A percentile compares a stretch with the other conserved stretches of the same genome.
phyloP scores from a whole-genome alignment of 2,888 invertebrate species.

The Cataglyphis livida region DNA sequence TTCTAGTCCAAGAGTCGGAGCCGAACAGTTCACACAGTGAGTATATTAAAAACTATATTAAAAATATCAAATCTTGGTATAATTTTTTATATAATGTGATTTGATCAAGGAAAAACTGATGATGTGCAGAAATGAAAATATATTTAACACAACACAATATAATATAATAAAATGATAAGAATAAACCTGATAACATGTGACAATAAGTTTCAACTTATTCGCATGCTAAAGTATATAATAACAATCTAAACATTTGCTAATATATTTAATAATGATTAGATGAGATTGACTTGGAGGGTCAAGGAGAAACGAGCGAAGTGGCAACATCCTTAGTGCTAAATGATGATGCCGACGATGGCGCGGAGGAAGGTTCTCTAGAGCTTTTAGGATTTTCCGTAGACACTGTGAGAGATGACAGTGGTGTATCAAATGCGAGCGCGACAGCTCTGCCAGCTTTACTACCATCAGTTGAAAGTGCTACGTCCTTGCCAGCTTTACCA shows the following conservation, averaged over 20 bases:
- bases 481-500: slow-evolving; percentile 79
- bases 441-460: slow-evolving; percentile 75
- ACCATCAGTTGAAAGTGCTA: slow-evolving; percentile 12
- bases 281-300: slow-evolving; percentile 92
- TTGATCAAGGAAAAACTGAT: neutral
- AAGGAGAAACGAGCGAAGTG: slow-evolving; percentile 86
- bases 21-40: slow-evolving; percentile 89
- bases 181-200: neutral
- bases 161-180: neutral
- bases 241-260: neutral
- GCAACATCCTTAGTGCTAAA: slow-evolving; percentile 81
- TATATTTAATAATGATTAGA: slow-evolving; percentile 83
- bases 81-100: neutral
- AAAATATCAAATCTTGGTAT: neutral
- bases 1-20: slow-evolving; percentile 87
- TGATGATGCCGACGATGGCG: slow-evolving; percentile 79
- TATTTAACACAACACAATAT: neutral
- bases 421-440: slow-evolving; percentile 67
- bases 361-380: slow-evolving; percentile 75
- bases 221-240: neutral
- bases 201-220: neutral
- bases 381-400: slow-evolving; percentile 77
- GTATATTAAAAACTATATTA: slow-evolving; percentile 71
- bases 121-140: neutral
- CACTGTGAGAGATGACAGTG: slow-evolving; percentile 68